Evolutionary conservation across 2,888 invertebrate genomes (phyloP).

Genomic region (Polymixis flavicincta): DNA sequence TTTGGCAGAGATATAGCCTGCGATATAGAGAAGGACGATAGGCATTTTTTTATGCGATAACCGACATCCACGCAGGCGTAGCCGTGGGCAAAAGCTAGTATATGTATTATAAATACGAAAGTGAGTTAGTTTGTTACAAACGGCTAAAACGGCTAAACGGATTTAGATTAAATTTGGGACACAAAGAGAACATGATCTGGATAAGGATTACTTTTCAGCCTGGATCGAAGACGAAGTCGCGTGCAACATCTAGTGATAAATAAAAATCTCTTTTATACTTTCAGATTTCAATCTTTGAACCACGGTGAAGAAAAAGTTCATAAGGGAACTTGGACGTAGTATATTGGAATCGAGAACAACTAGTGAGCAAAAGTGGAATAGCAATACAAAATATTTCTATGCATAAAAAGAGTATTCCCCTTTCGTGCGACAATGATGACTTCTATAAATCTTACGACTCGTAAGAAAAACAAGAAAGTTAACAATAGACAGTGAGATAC

Average conservation of each 20-base stretch:
- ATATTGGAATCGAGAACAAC: too few relatives aligned
- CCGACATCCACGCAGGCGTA: too few relatives aligned
- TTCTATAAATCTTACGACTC: not conserved
- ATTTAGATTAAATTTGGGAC: not conserved
- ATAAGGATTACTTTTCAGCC: too few relatives aligned
- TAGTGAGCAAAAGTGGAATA: not conserved
- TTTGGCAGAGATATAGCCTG: too few relatives aligned
- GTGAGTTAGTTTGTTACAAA: not conserved
- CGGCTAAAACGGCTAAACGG: not conserved
- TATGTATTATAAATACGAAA: not conserved
- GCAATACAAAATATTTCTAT: not conserved
- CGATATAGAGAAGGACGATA: too few relatives aligned
- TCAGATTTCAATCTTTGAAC: not conserved
- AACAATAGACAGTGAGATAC: not conserved
- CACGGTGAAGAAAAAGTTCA: not conserved
- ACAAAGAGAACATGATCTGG: too few relatives aligned
- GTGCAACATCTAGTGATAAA: not conserved
- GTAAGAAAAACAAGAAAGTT: not conserved
- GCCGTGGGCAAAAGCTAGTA: too few relatives aligned
- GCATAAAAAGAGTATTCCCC: not conserved
- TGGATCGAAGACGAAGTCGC: too few relatives aligned
- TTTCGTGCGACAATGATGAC: not conserved
- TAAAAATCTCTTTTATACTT: not conserved
- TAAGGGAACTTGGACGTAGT: not conserved
- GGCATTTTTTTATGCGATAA: too few relatives aligned